Percentiles rank a stretch among this genome's conserved stretches.
These are phyloP conservation scores for Noturus placidus DNA, from an alignment of 2,113 vertebrate genomes.

Conservation along the genomic window DNA sequence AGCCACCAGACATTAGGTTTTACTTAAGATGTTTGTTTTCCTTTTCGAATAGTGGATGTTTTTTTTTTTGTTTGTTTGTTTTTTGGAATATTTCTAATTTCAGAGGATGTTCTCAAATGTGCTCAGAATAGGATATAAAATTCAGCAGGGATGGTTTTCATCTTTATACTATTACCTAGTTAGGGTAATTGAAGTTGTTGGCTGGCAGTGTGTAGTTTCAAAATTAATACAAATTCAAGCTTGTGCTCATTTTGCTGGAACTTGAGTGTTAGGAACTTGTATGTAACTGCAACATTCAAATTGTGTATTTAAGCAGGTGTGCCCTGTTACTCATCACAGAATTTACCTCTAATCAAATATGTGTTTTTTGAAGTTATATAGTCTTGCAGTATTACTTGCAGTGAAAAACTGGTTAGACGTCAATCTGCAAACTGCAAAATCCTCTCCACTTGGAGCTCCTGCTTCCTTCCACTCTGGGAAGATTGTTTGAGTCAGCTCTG, in stretches of 20 bases:
- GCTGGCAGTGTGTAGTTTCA: background rate
- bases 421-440: background rate
- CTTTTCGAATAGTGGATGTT: no score
- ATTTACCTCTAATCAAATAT: background rate
- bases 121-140: background rate
- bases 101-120: background rate
- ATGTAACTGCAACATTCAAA: background rate
- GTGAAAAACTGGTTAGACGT: background rate
- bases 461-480: background rate
- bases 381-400: background rate
- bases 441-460: background rate
- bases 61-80: no score
- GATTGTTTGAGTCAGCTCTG: background rate
- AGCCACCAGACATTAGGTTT: background rate
- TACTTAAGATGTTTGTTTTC: background rate
- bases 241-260: background rate
- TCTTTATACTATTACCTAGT: background rate
- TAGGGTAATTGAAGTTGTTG: background rate
- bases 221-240: background rate
- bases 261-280: background rate
- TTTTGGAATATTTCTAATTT: background rate
- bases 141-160: background rate
- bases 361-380: no score
- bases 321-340: background rate
- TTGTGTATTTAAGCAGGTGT: background rate